These are phyloP conservation scores for Drosophila orena DNA, from an alignment of 1,140 invertebrate genomes.

Conservation along the genomic window DNA sequence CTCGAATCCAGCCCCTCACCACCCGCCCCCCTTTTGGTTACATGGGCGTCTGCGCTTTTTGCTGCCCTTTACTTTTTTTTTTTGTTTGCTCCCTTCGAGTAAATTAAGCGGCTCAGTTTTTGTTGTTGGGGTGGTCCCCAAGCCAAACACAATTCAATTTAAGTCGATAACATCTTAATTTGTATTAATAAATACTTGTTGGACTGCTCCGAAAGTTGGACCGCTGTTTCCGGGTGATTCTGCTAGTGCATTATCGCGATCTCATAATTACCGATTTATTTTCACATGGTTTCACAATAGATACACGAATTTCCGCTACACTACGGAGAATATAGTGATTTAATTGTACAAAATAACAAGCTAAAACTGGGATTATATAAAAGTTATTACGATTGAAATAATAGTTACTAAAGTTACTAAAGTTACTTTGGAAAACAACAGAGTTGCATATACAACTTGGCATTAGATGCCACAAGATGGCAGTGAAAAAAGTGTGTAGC, in stretches of 20 bases:
- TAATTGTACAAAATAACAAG: too few species aligned
- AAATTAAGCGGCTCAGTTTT: conserved; percentile 74
- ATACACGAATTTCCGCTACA: not conserved
- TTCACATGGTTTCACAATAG: not conserved
- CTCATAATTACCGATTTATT: not conserved
- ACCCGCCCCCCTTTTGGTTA: not conserved
- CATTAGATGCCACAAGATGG: too few species aligned
- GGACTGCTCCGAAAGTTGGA: conserved; percentile 27
- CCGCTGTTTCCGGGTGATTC: too few species aligned
- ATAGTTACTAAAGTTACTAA: too few species aligned
- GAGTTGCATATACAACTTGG: too few species aligned
- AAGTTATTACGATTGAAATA: too few species aligned
- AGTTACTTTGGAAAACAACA: too few species aligned
- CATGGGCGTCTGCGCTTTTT: conserved; percentile 17
- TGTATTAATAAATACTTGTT: conserved; percentile 76
- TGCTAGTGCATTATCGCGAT: conserved; percentile 4
- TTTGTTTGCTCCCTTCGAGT: conserved; percentile 44
- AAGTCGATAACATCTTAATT: conserved; percentile 80
- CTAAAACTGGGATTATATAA: too few species aligned
- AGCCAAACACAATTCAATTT: conserved; percentile 65
- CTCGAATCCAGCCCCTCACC: not conserved
- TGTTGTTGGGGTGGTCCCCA: not conserved
- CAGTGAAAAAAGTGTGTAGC: too few species aligned
- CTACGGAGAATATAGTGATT: too few species aligned
- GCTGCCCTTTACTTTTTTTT: not conserved